Conservation (phyloP, 2,797 vertebrate genomes). For the Lateolabrax maculatus region DNA sequence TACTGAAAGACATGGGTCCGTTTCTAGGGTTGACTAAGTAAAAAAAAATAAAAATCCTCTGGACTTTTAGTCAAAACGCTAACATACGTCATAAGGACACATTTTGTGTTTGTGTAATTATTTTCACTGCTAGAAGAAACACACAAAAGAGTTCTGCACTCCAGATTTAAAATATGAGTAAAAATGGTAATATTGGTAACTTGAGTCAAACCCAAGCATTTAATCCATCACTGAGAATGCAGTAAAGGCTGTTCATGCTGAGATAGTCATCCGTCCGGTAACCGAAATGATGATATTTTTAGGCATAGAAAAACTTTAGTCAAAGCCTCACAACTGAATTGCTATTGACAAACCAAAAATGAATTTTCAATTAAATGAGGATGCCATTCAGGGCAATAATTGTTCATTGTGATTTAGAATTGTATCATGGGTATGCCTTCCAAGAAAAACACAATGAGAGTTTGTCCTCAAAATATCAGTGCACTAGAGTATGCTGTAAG, state of each 20-base stretch:
- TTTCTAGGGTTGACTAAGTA: too few relatives aligned
- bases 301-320: background rate
- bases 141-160: too few relatives aligned
- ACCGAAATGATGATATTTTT: background rate
- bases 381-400: conserved; percentile 6
- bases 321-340: background rate
- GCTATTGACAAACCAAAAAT: background rate
- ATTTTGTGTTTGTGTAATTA: too few relatives aligned
- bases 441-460: conserved; percentile 4
- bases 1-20: too few relatives aligned
- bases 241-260: background rate
- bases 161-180: background rate
- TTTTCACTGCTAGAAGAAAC: too few relatives aligned
- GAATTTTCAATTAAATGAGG: background rate
- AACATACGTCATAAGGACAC: too few relatives aligned
- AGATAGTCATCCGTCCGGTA: conserved; percentile 1
- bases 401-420: conserved; percentile 3
- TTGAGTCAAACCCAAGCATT: conserved; percentile 14
- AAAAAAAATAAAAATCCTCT: too few relatives aligned
- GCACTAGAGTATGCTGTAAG: background rate
- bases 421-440: background rate
- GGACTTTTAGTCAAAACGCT: too few relatives aligned
- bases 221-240: background rate
- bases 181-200: background rate
- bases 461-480: conserved; percentile 7